Conservation (phyloP, 64 coral and sea anemone genomes). For the Exaiptasia diaphana region DNA sequence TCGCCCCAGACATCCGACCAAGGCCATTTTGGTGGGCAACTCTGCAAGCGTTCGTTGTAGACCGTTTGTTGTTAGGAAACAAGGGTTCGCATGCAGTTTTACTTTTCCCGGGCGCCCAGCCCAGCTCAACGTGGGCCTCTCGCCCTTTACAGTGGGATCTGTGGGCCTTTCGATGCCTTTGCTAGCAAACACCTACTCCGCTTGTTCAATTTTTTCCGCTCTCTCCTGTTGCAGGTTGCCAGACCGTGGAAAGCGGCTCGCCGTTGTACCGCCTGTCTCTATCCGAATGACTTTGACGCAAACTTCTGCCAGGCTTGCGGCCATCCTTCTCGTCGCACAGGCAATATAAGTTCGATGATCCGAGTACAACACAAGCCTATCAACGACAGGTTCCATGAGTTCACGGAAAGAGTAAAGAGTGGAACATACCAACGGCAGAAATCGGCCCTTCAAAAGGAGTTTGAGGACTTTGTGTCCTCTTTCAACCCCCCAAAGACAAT, state of each 20-base stretch:
- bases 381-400: background rate
- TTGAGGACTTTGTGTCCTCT: background rate
- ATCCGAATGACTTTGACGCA: constrained; percentile 31
- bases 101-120: background rate
- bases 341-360: background rate
- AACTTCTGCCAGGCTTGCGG: constrained; percentile 43
- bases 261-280: constrained; percentile 4
- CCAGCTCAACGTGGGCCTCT: background rate
- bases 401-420: background rate
- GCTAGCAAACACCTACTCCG: background rate
- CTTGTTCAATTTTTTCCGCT: background rate
- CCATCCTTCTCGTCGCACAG: background rate
- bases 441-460: constrained; percentile 11
- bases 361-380: background rate
- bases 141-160: constrained; percentile 22
- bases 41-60: constrained; percentile 5
- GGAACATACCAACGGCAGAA: constrained; percentile 27
- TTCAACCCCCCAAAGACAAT: too few species aligned
- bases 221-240: background rate
- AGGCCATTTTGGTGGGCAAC: constrained; percentile 18
- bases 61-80: constrained; percentile 1
- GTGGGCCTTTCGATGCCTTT: constrained; percentile 14
- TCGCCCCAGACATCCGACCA: constrained; percentile 17
- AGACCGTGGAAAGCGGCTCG: constrained; percentile 23
- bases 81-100: background rate